Evolutionary conservation across 2,797 vertebrate genomes (phyloP).

Genomic region (Tokudaia muenninki): DNA sequence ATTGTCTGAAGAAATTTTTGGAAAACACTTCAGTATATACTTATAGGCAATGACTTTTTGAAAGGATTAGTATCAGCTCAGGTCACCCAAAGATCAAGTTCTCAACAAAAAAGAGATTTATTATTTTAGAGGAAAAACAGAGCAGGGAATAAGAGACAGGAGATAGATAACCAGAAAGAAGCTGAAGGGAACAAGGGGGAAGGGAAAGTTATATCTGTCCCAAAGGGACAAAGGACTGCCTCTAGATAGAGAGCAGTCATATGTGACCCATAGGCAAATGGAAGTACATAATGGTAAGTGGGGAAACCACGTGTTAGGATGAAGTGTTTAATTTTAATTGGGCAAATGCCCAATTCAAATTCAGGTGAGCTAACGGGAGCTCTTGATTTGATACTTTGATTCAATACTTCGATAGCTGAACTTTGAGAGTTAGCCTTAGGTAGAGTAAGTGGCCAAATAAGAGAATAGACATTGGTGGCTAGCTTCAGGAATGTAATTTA

Average conservation of each 20-base stretch:
- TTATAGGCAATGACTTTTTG: not conserved
- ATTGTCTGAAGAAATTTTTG: not conserved
- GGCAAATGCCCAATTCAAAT: not conserved
- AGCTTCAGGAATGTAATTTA: not conserved
- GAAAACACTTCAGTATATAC: not conserved
- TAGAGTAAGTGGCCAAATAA: not conserved
- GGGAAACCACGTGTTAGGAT: not conserved
- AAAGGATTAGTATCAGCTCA: not conserved
- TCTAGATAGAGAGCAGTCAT: not conserved
- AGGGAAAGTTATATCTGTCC: not conserved
- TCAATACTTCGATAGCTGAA: not conserved
- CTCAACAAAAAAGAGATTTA: not conserved
- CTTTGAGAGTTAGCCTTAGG: not conserved
- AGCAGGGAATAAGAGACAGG: not conserved
- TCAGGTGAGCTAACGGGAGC: not conserved
- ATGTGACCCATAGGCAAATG: not conserved
- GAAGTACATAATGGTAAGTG: not conserved
- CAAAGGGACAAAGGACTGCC: not conserved
- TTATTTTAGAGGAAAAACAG: not conserved
- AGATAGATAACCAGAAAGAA: not conserved
- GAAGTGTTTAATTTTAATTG: not conserved
- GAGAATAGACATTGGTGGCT: not conserved
- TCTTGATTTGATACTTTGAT: not conserved
- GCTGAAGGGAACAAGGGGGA: not conserved
- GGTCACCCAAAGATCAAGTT: not conserved